A percentile compares a stretch with the other conserved stretches of the same genome.
phyloP scores from a whole-genome alignment of 2,888 invertebrate genomes.

The Drymonia ruficornis region DNA sequence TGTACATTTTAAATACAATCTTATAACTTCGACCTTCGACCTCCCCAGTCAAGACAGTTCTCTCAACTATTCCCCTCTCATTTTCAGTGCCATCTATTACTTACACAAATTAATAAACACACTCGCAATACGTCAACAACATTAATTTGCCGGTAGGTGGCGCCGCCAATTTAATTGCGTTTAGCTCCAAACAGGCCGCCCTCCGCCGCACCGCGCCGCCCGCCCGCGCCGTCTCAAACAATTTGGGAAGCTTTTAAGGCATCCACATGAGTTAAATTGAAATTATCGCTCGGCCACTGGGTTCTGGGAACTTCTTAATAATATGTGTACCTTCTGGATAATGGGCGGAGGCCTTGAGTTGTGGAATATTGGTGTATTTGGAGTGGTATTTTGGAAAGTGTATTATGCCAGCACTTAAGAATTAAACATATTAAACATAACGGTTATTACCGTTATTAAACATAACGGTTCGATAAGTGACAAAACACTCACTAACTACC shows the following conservation, averaged over 20 bases:
- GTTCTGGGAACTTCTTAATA: conserved; percentile 2
- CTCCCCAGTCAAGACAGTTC: background rate
- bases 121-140: conserved; percentile 35
- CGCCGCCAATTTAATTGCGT: conserved; percentile 48
- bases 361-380: background rate
- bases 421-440: too few relatives aligned
- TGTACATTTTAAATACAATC: too few relatives aligned
- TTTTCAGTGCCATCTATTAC: conserved; percentile 10
- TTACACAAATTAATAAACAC: conserved; percentile 21
- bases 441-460: too few relatives aligned
- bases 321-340: conserved; percentile 12
- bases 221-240: conserved; percentile 33
- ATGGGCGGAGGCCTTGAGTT: conserved; percentile 4
- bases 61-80: background rate
- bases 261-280: conserved; percentile 55
- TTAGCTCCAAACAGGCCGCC: conserved; percentile 37
- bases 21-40: too few relatives aligned
- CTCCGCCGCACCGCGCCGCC: conserved; percentile 8
- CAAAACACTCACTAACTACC: too few relatives aligned
- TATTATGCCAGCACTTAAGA: background rate
- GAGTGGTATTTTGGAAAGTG: background rate
- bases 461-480: too few relatives aligned
- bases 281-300: conserved; percentile 38
- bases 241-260: conserved; percentile 59
- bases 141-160: conserved; percentile 37